Percentiles rank a stretch among this genome's conserved stretches.
Evolutionary conservation across 1,140 invertebrate genomes (phyloP).

Genomic region (Drosophila athabasca): DNA sequence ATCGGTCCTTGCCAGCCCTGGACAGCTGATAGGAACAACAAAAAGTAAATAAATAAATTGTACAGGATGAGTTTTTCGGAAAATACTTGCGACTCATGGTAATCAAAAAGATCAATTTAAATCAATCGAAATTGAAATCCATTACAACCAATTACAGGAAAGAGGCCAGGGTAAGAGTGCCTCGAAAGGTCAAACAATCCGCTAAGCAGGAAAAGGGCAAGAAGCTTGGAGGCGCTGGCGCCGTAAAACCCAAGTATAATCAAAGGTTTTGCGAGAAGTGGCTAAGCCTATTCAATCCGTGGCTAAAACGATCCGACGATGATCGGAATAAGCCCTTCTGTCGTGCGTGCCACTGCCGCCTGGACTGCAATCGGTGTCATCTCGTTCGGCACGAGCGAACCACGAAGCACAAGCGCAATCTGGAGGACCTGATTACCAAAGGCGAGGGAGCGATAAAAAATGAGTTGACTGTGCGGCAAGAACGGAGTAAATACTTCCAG

Average conservation of each 20-base stretch:
- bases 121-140: no score
- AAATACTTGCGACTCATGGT: conserved; percentile 76
- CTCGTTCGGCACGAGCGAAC: conserved; percentile 73
- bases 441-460: conserved; percentile 63
- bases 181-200: conserved; percentile 38
- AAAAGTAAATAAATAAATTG: conserved; percentile 2
- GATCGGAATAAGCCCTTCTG: conserved; percentile 79
- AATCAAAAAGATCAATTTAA: conserved; percentile 3
- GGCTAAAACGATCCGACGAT: conserved; percentile 61
- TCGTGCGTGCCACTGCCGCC: conserved; percentile 67
- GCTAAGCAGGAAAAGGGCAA: conserved; percentile 18
- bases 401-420: conserved; percentile 71
- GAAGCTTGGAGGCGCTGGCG: not conserved
- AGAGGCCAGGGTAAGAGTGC: conserved; percentile 54
- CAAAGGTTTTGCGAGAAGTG: conserved; percentile 80
- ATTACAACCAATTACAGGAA: conserved; percentile 52
- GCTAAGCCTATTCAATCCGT: conserved; percentile 75
- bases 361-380: conserved; percentile 80
- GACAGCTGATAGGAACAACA: conserved; percentile 85
- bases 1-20: no score
- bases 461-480: conserved; percentile 68
- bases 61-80: conserved; percentile 72
- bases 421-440: conserved; percentile 66
- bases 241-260: conserved; percentile 60
- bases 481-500: conserved; percentile 77